Evolutionary conservation across 2,113 vertebrate species (phyloP).

Genomic region (Halcyon malimbica): DNA sequence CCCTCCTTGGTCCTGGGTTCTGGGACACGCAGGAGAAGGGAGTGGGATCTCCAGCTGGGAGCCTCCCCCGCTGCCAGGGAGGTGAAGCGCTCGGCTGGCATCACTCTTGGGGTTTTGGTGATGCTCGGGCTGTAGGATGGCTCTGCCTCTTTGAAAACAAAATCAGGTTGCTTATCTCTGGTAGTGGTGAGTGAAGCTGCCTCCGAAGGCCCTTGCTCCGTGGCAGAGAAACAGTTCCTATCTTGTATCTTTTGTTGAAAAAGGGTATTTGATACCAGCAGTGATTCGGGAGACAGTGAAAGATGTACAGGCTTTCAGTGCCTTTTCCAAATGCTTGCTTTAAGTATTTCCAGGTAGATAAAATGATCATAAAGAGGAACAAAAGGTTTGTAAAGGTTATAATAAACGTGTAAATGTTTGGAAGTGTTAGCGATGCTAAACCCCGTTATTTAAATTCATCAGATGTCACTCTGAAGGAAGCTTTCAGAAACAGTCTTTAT

Average conservation of each 20-base stretch:
- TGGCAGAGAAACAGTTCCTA: background rate
- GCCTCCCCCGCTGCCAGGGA: background rate
- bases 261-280: background rate
- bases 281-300: background rate
- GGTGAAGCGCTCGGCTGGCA: background rate
- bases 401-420: slow-evolving; percentile 62
- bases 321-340: background rate
- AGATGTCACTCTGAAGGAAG: slow-evolving; percentile 56
- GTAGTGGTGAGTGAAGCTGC: background rate
- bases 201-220: background rate
- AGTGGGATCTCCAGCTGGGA: background rate
- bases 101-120: background rate
- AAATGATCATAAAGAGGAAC: background rate
- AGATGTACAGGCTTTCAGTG: background rate
- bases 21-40: background rate
- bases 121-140: background rate
- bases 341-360: slow-evolving; percentile 19
- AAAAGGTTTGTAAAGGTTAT: slow-evolving; percentile 32
- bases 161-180: background rate
- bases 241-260: background rate
- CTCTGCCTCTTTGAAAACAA: background rate
- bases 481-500: slow-evolving; percentile 5
- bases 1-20: background rate
- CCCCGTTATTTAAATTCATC: slow-evolving; percentile 40
- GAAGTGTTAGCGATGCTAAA: background rate